phyloP scores from a whole-genome alignment of 1,140 invertebrate species.

The Drosophila serrata region DNA sequence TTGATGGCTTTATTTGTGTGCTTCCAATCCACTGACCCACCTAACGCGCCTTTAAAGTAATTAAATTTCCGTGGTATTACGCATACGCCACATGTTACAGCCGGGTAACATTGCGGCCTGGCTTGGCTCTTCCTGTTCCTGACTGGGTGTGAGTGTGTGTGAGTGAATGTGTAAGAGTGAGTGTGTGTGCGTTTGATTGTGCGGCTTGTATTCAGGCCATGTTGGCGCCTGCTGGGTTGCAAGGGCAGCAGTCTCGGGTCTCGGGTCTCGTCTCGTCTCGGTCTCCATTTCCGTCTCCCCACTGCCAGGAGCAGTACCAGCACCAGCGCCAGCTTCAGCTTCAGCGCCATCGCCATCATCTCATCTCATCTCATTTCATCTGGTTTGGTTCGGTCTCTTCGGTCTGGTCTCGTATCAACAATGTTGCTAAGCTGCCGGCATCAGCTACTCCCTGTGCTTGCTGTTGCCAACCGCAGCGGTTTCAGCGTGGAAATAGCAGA shows the following conservation, averaged over 20 bases:
- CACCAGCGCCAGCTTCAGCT: background rate
- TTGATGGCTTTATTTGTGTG: slow-evolving; percentile 44
- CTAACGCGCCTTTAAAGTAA: slow-evolving; percentile 65
- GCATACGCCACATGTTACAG: slow-evolving; percentile 65
- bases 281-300: slow-evolving; percentile 16
- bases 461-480: slow-evolving; percentile 57
- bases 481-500: slow-evolving; percentile 77
- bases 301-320: background rate
- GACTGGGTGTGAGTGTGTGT: slow-evolving; percentile 5
- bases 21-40: slow-evolving; percentile 33
- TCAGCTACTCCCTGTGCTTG: slow-evolving; percentile 24
- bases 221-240: slow-evolving; percentile 57
- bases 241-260: slow-evolving; percentile 25
- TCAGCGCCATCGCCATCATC: slow-evolving; percentile 15
- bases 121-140: background rate
- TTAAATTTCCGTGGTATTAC: slow-evolving; percentile 66
- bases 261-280: slow-evolving; percentile 22
- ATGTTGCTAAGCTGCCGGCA: slow-evolving; percentile 58
- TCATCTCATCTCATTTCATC: slow-evolving; percentile 18
- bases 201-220: slow-evolving; percentile 57
- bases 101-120: slow-evolving; percentile 5
- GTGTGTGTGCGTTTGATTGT: slow-evolving; percentile 36
- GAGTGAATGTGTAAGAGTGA: no score
- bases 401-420: slow-evolving; percentile 47
- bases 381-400: slow-evolving; percentile 5